Conservation (phyloP, 2,113 vertebrate species). For the Ptychochromis oligacanthus region DNA sequence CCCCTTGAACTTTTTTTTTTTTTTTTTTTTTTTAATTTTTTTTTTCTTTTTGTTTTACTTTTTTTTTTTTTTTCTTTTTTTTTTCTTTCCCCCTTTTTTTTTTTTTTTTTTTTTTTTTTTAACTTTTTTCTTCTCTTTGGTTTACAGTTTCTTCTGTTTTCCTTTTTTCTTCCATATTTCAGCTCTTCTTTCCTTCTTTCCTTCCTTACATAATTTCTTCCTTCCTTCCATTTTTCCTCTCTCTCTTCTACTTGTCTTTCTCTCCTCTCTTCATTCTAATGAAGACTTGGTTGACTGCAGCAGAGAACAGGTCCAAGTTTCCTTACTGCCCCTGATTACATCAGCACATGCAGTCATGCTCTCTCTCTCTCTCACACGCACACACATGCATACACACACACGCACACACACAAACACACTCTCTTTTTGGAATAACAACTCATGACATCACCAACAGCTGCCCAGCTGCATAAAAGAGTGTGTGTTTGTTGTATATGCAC, state of each 20-base stretch:
- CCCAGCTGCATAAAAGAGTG: constrained; percentile 56
- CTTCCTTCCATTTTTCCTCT: background rate
- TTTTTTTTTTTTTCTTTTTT: too few relatives aligned
- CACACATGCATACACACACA: constrained; percentile 26
- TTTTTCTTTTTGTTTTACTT: background rate
- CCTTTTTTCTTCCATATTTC: background rate
- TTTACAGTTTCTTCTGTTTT: background rate
- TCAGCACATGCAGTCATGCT: constrained; percentile 75
- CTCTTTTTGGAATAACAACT: constrained; percentile 57
- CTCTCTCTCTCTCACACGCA: constrained; percentile 29
- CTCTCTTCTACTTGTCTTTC: background rate
- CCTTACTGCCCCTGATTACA: constrained; percentile 75
- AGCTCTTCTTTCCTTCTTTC: background rate
- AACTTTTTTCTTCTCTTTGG: background rate
- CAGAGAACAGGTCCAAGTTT: constrained; percentile 72
- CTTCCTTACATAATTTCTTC: background rate
- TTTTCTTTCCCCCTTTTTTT: background rate
- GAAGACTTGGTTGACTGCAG: constrained; percentile 53
- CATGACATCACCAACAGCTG: constrained; percentile 76
- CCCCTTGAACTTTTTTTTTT: background rate
- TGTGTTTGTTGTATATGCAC: constrained; percentile 1
- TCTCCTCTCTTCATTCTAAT: constrained; percentile 32
- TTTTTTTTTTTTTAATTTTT: too few relatives aligned
- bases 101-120: background rate
- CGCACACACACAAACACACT: constrained; percentile 40